Evolutionary conservation across 2,797 vertebrate genomes (phyloP).

Genomic region (Sebastes melanostomus): DNA sequence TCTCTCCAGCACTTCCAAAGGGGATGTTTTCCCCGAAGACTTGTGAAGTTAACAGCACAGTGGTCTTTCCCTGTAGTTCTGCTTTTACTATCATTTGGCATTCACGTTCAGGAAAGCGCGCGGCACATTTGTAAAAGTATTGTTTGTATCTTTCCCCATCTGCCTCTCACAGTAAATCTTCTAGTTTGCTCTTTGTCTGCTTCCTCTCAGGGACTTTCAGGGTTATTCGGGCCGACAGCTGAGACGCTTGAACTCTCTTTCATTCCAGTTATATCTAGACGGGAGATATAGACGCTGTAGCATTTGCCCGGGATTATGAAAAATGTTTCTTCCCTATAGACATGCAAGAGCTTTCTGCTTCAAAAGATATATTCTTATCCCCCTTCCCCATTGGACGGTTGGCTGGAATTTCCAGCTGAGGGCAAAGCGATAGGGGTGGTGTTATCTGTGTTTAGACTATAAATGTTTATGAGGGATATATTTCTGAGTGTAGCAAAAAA

Average conservation of each 20-base stretch:
- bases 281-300: constrained; percentile 14
- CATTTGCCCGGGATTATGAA: constrained; percentile 56
- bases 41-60: background rate
- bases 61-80: too few species aligned
- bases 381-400: constrained; percentile 23
- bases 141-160: constrained; percentile 27
- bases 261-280: constrained; percentile 37
- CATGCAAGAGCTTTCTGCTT: constrained; percentile 27
- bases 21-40: constrained; percentile 21
- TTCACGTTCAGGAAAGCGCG: constrained; percentile 11
- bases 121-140: constrained; percentile 20
- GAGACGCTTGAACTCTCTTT: constrained; percentile 15
- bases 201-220: constrained; percentile 38
- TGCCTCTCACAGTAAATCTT: constrained; percentile 16
- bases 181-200: constrained; percentile 24
- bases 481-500: constrained; percentile 73
- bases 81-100: too few species aligned
- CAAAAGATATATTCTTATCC: constrained; percentile 47
- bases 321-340: constrained; percentile 45
- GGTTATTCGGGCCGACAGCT: constrained; percentile 26
- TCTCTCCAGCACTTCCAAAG: background rate
- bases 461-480: constrained; percentile 77
- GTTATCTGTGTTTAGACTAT: constrained; percentile 80
- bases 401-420: constrained; percentile 67
- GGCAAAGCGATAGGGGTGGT: constrained; percentile 61